phyloP scores from a whole-genome alignment of 2,113 vertebrate species.

The Cricetomys ansorgei region DNA sequence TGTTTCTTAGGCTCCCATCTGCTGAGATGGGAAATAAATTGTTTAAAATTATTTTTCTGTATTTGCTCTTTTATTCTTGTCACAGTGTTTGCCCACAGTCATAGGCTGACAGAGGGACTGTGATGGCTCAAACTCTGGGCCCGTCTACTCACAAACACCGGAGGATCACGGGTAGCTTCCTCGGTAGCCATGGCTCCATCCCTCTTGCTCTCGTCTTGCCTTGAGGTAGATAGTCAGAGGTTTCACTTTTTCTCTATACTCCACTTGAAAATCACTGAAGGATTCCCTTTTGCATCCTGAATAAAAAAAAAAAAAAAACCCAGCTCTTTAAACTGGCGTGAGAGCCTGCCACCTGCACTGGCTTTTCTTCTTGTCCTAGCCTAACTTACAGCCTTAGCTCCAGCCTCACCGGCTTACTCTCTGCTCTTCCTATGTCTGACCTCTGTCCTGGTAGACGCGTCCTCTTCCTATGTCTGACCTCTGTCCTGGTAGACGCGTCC shows the following conservation, averaged over 20 bases:
- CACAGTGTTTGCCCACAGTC: background rate
- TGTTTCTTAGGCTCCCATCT: background rate
- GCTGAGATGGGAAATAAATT: background rate
- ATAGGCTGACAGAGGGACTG: background rate
- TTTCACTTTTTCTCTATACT: background rate
- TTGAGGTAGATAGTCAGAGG: background rate
- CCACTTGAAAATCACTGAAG: background rate
- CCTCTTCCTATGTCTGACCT: conserved; percentile 12
- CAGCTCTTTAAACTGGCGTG: background rate
- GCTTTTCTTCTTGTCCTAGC: background rate
- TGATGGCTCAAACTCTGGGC: background rate
- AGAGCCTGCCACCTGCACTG: background rate
- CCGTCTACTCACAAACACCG: background rate
- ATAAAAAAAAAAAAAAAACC: background rate
- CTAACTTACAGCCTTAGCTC: background rate
- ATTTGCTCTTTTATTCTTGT: background rate
- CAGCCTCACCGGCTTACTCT: background rate
- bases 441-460: background rate
- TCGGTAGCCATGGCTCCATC: background rate
- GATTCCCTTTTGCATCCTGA: background rate
- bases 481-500: background rate
- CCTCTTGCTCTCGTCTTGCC: background rate
- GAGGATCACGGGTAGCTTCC: background rate
- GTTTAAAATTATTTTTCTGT: background rate
- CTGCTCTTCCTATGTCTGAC: background rate